These are phyloP conservation scores for Fistularia tabacaria DNA, from an alignment of 2,797 vertebrate genomes.

Conservation along the genomic window DNA sequence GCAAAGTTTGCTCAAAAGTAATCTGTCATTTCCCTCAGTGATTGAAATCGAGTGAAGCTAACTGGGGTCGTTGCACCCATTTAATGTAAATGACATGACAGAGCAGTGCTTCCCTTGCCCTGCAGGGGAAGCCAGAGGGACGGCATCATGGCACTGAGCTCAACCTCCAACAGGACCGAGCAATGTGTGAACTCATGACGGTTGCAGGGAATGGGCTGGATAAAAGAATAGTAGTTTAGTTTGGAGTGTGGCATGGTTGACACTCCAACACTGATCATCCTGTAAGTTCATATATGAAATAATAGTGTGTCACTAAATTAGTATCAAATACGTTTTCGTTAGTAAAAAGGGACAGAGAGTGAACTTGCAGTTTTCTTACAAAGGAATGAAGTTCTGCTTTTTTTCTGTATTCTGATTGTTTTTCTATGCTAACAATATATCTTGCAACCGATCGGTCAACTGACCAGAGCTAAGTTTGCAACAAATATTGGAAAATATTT, in stretches of 20 bases:
- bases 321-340: slow-evolving; percentile 51
- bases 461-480: not conserved
- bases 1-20: slow-evolving; percentile 62
- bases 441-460: too few relatives aligned
- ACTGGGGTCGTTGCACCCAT: slow-evolving; percentile 1
- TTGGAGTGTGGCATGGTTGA: too few relatives aligned
- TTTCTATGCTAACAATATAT: too few relatives aligned
- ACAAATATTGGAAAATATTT: slow-evolving; percentile 52
- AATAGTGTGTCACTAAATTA: slow-evolving; percentile 30
- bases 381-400: not conserved
- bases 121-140: slow-evolving; percentile 8
- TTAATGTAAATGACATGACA: slow-evolving; percentile 39
- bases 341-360: slow-evolving; percentile 30
- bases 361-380: slow-evolving; percentile 19
- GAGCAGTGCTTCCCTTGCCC: slow-evolving; percentile 18
- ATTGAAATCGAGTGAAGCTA: slow-evolving; percentile 13
- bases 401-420: too few relatives aligned
- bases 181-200: slow-evolving; percentile 50
- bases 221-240: slow-evolving; percentile 10
- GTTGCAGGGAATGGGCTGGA: slow-evolving; percentile 53
- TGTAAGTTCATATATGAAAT: too few relatives aligned
- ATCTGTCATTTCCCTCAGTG: slow-evolving; percentile 42
- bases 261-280: too few relatives aligned
- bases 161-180: slow-evolving; percentile 28
- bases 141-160: slow-evolving; percentile 21